Base-by-base conservation (phyloP, 1,140 invertebrate genomes). In the Lanistes nyassanus region DNA sequence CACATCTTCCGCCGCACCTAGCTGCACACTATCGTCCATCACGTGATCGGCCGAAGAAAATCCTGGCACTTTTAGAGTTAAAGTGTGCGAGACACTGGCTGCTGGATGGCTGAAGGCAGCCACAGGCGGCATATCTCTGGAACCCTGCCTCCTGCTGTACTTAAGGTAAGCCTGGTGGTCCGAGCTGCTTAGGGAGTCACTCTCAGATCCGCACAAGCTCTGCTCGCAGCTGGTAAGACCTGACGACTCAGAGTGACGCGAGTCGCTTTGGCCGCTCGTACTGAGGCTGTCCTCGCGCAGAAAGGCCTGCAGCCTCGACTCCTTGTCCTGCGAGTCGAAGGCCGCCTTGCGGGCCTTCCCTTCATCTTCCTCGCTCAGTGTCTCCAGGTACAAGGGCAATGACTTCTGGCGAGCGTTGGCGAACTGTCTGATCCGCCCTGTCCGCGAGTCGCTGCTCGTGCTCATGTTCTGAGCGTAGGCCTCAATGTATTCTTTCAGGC, bases 331-430 rank as follows among this genome's bases (percentile, higher is more conserved):
- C 0, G 76, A 68, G 34, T 81, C 77, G 65, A 75, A 58, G n/a
- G 68, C 76, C 26, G 75, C 67, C 21, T 67, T 70, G 74, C 79
- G 78, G 31, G 78, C 74, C 16, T 68, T 62, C 60, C 62, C 69
- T 76, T 86, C 85, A 36, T 86, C 86, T 71, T 86, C 84, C 67
- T 87, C 86, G 36, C 72, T 80, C 23, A 87, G 55, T 21, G 85
- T 85, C 64, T 87, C 86, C 13, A 87, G 75, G 71, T 75, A 83
- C n/a, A 82, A 67, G 29, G 85, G 86, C 37, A 87, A 55, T 11
- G 86, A 86, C 42, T 84, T 85, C 60, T 87, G 85, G 26, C 83
- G 77, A 29, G 71, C 66, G 56, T 60, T 72, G 7, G 81, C 80
- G 76, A 84, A 87, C 34, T 81, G 77, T 64, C 80, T 80, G n/a